phyloP scores from a whole-genome alignment of 2,113 vertebrate species.

The Stegostoma tigrinum region DNA sequence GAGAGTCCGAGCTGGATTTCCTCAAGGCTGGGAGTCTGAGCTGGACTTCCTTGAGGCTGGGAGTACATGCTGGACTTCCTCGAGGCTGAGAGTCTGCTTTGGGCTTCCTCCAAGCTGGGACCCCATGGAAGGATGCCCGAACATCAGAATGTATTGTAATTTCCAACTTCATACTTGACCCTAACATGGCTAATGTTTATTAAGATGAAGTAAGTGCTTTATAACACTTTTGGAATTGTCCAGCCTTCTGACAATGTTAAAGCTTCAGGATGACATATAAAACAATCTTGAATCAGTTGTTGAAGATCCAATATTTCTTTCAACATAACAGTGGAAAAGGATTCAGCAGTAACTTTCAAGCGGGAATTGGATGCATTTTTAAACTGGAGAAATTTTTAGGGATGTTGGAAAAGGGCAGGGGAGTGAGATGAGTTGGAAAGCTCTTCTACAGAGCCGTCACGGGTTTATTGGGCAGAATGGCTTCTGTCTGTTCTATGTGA shows the following conservation, averaged over 20 bases:
- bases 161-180: background rate
- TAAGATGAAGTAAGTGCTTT: background rate
- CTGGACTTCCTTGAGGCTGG: too few relatives aligned
- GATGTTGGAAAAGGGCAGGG: background rate
- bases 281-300: background rate
- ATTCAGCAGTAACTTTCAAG: background rate
- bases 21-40: too few relatives aligned
- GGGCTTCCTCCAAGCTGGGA: too few relatives aligned
- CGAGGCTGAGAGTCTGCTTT: too few relatives aligned
- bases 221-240: background rate
- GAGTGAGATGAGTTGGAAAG: background rate
- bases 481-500: background rate
- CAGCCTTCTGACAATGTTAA: background rate
- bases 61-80: too few relatives aligned
- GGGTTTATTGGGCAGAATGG: background rate
- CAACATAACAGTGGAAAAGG: background rate
- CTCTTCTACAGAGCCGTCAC: background rate
- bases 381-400: background rate
- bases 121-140: background rate
- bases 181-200: background rate
- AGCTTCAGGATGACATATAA: background rate
- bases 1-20: too few relatives aligned
- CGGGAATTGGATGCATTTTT: background rate
- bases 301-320: background rate
- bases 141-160: background rate